phyloP scores from a whole-genome alignment of 2,888 invertebrate genomes.

The Xestoiulus laeticollis region DNA sequence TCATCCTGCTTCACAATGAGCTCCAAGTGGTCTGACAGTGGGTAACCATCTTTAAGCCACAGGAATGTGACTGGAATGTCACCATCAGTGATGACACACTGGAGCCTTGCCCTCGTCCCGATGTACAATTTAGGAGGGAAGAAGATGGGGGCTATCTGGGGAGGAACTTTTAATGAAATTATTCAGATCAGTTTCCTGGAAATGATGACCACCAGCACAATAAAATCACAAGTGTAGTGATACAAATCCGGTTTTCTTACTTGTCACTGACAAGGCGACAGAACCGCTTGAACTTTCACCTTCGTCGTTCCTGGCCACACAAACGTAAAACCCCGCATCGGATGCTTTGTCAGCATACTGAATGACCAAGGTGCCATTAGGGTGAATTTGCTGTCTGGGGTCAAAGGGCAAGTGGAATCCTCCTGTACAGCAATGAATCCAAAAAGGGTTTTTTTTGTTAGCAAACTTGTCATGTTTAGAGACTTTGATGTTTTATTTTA shows the following conservation, averaged over 20 bases:
- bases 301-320: conserved; percentile 61
- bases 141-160: conserved; percentile 55
- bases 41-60: conserved; percentile 63
- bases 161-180: conserved; percentile 52
- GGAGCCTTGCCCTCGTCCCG: conserved; percentile 55
- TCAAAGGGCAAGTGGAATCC: conserved; percentile 62
- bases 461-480: not conserved
- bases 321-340: conserved; percentile 64
- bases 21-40: conserved; percentile 59
- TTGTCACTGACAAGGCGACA: conserved; percentile 42
- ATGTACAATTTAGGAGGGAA: conserved; percentile 56
- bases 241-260: conserved; percentile 40
- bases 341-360: conserved; percentile 61
- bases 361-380: conserved; percentile 63
- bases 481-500: not conserved
- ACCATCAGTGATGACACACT: conserved; percentile 57
- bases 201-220: not conserved
- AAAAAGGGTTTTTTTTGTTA: not conserved
- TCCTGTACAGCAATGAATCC: conserved; percentile 57
- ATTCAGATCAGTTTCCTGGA: conserved; percentile 10
- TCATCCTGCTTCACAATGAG: conserved; percentile 60
- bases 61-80: conserved; percentile 63
- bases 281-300: conserved; percentile 57
- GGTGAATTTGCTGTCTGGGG: conserved; percentile 62
- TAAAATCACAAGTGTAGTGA: not conserved